Conservation (phyloP, 2,888 invertebrate genomes). For the Sinhomidia bicolor region DNA sequence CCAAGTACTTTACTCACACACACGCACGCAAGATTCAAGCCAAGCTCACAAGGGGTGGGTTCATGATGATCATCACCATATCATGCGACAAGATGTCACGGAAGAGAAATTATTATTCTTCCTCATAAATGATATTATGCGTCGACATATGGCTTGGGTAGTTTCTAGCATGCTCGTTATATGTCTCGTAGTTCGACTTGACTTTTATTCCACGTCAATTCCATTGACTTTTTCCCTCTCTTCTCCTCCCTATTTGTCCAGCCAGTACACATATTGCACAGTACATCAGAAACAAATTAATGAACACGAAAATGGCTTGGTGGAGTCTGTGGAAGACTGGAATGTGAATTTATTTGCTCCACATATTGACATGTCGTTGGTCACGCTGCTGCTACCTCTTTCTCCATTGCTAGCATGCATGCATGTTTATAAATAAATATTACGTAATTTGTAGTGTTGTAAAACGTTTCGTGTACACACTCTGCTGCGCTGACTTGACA, state of each 20-base stretch:
- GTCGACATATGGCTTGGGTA: neutral
- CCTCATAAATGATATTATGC: conserved; percentile 1
- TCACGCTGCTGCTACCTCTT: neutral
- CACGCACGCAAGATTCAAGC: no score
- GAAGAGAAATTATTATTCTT: conserved; percentile 43
- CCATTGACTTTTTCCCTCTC: neutral
- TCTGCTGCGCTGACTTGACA: no score
- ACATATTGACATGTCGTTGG: conserved; percentile 6
- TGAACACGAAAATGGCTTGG: conserved; percentile 18
- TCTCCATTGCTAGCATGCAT: neutral
- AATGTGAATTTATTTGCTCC: conserved; percentile 45
- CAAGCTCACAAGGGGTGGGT: no score
- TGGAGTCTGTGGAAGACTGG: neutral
- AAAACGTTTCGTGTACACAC: no score
- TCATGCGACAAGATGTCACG: neutral
- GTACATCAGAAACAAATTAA: conserved; percentile 11
- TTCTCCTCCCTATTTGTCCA: neutral
- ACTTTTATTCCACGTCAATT: neutral
- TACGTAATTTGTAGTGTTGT: no score
- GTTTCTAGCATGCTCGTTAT: neutral
- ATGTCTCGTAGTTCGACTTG: no score
- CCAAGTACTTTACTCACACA: no score
- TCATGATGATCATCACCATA: neutral
- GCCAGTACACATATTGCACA: neutral
- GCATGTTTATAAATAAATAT: neutral